Percentiles rank a stretch among this genome's conserved stretches.
These are phyloP conservation scores for Crenichthys baileyi DNA, from an alignment of 2,797 vertebrate species.

Conservation along the genomic window DNA sequence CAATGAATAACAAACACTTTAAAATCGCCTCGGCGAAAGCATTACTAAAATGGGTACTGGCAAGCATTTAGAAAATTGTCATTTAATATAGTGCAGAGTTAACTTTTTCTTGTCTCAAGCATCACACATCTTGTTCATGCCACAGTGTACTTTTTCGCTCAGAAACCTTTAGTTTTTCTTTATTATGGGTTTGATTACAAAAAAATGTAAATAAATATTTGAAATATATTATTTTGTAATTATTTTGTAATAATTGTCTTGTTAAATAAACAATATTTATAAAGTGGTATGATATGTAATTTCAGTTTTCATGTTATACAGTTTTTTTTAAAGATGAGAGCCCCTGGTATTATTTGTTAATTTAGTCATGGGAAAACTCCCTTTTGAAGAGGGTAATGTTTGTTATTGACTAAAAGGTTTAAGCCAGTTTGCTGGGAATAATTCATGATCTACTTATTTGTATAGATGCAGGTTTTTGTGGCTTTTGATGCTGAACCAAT, in stretches of 20 bases:
- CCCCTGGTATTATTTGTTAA: not conserved
- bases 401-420: slow-evolving; percentile 13
- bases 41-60: slow-evolving; percentile 38
- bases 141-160: slow-evolving; percentile 25
- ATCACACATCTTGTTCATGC: slow-evolving; percentile 25
- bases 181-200: not conserved
- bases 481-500: slow-evolving; percentile 10
- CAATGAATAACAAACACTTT: slow-evolving; percentile 61
- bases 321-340: not conserved
- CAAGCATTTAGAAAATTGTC: slow-evolving; percentile 54
- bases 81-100: slow-evolving; percentile 21
- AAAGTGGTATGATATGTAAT: not conserved
- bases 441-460: slow-evolving; percentile 23
- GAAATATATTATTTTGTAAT: not conserved
- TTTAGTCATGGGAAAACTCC: slow-evolving; percentile 11
- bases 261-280: not conserved
- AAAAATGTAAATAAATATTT: not conserved
- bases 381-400: slow-evolving; percentile 4
- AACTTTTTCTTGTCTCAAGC: slow-evolving; percentile 22
- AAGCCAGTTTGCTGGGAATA: not conserved
- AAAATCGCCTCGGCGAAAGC: slow-evolving; percentile 31
- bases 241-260: not conserved
- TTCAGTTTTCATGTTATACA: not conserved
- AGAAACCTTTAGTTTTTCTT: not conserved
- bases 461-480: slow-evolving; percentile 11